Evolutionary conservation across 35 echinoderm and acorn worm genomes (phyloP), one percentile per base, ranked within the genome.

Genomic region (Hemicentrotus pulcherrimus): DNA sequence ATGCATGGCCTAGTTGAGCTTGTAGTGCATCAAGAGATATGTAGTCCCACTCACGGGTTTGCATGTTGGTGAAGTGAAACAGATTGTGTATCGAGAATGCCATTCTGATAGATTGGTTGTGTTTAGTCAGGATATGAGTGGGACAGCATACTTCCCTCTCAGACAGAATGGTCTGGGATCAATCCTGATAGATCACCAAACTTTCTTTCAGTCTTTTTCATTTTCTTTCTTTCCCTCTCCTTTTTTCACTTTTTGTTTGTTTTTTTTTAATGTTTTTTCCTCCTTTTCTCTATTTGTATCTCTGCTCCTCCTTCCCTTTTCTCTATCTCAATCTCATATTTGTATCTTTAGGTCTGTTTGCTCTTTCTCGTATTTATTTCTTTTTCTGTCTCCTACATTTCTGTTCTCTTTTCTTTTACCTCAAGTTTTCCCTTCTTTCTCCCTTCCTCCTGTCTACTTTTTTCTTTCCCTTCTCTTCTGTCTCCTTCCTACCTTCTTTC

Each of bases 71-170:
- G 28, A 78, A 78, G 65, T 28, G 65, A 78, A 28, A 78, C 18
- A 78, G 19, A 78, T 78, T 78, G 65, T 22, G 65, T n/a, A 55
- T 55, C 12, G 50, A 55, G 50, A 55, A 78, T 78, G 28, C 28
- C 65, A 5, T 78, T 28, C 28, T 78, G 65, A 78, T 78, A 28
- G 65, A 78, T 78, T 78, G 65, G 28, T n/a, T 78, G 22, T 78
- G 22, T 78, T 59, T 78, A 45, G 88, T 22, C 88, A 90, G 88
- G 88, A 90, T 90, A 90, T 47, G 88, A 90, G 32, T 90, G 32
- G 88, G 88, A 90, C 88, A 90, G 88, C 88, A 45, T 45, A 90
- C 88, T 90, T 90, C 88, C 88, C 88, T 90, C 88, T 90, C 88
- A 90, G 88, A 90, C 88, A 90, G 46, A 45, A 45, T 90, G 88